Conservation (phyloP, 2,797 vertebrate species). For the Cryptoblepharus egeriae region DNA sequence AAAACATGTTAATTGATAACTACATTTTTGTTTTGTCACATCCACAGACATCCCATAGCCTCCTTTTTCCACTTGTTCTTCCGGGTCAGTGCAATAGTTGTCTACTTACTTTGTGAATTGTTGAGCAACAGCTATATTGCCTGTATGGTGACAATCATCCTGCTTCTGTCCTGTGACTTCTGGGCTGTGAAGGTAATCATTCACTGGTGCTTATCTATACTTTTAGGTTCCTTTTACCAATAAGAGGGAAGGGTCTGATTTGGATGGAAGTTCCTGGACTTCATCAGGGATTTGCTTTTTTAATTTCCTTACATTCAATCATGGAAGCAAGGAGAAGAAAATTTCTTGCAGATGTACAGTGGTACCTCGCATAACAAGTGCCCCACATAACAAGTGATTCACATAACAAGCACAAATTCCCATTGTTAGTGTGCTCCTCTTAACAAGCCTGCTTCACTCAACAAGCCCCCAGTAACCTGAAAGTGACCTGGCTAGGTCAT, state of each 20-base stretch:
- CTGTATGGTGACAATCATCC: conserved; percentile 94
- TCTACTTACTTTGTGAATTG: conserved; percentile 90
- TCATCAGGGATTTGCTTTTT: background rate
- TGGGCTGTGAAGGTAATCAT: conserved; percentile 93
- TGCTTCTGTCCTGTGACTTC: conserved; percentile 95
- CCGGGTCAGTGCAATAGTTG: conserved; percentile 85
- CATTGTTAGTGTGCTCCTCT: no score
- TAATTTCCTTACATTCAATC: background rate
- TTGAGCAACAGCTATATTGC: conserved; percentile 88
- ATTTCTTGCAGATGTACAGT: background rate
- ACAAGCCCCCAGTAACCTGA: no score
- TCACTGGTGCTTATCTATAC: background rate
- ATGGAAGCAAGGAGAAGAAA: background rate
- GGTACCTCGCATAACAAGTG: no score
- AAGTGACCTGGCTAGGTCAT: no score
- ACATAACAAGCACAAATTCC: no score
- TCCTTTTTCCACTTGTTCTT: conserved; percentile 97
- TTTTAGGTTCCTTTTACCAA: background rate
- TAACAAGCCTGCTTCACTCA: no score
- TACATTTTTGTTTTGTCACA: conserved; percentile 43
- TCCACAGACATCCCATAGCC: conserved; percentile 90
- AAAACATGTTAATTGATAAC: conserved; percentile 30
- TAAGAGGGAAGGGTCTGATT: background rate
- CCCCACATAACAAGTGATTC: no score
- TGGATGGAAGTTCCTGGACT: no score